Conservation (phyloP, 1,140 invertebrate species). For the Arion vulgaris region DNA sequence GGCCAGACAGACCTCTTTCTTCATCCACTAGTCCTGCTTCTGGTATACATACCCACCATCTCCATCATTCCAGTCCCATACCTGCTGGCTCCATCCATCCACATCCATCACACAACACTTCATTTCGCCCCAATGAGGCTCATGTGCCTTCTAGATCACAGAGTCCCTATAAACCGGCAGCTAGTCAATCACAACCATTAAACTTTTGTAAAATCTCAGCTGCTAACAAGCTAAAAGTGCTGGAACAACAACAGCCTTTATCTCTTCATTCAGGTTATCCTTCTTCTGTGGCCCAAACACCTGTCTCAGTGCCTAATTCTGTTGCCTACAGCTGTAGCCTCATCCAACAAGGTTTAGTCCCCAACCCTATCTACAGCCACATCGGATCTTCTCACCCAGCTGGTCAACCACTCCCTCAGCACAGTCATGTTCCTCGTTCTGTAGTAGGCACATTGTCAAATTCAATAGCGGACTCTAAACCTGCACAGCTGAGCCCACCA, state of each 20-base stretch:
- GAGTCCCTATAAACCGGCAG: slow-evolving; percentile 63
- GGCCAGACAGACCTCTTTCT: slow-evolving; percentile 51
- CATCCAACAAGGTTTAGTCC: slow-evolving; percentile 73
- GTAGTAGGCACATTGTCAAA: slow-evolving; percentile 45
- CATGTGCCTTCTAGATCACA: slow-evolving; percentile 58
- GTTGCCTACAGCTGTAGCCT: slow-evolving; percentile 66
- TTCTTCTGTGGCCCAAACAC: slow-evolving; percentile 60
- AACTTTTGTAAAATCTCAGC: slow-evolving; percentile 58
- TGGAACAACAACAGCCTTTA: slow-evolving; percentile 8
- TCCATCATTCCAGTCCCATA: slow-evolving; percentile 46
- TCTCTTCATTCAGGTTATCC: background rate
- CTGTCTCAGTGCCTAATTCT: slow-evolving; percentile 61
- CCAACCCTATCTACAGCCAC: slow-evolving; percentile 72
- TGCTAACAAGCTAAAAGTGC: slow-evolving; percentile 40
- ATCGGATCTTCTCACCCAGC: slow-evolving; percentile 24
- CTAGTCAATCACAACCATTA: slow-evolving; percentile 65
- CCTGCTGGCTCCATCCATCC: slow-evolving; percentile 14
- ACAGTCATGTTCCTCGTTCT: slow-evolving; percentile 11
- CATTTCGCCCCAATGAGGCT: slow-evolving; percentile 50
- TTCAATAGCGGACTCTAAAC: slow-evolving; percentile 35
- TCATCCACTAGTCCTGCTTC: slow-evolving; percentile 56
- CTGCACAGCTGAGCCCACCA: slow-evolving; percentile 78
- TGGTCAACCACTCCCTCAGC: slow-evolving; percentile 38
- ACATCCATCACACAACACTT: slow-evolving; percentile 42
- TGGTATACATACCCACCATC: slow-evolving; percentile 47